Conservation (phyloP, 1,140 invertebrate species). For the Dendrolimus punctatus region DNA sequence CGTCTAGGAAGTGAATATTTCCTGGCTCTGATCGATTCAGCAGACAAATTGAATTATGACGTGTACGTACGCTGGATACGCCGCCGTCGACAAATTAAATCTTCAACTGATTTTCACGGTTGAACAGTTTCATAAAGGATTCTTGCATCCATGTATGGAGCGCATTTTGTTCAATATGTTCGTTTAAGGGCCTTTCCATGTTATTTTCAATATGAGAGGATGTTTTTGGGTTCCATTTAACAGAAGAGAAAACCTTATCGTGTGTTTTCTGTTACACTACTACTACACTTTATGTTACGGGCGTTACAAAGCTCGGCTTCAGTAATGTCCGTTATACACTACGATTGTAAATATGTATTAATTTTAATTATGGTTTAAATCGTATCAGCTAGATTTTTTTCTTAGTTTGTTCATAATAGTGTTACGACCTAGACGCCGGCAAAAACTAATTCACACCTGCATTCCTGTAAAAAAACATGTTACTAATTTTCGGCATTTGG, state of each 20-base stretch:
- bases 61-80: slow-evolving; percentile 8
- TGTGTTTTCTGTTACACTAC: background rate
- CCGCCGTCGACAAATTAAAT: slow-evolving; percentile 27
- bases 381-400: too few species aligned
- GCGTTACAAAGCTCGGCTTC: too few species aligned
- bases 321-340: too few species aligned
- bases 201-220: background rate
- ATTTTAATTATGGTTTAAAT: too few species aligned
- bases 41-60: slow-evolving; percentile 31
- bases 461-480: too few species aligned
- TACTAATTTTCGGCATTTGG: too few species aligned
- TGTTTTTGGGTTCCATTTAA: background rate
- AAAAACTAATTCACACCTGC: too few species aligned
- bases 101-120: slow-evolving; percentile 29
- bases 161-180: background rate
- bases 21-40: slow-evolving; percentile 29
- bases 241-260: background rate
- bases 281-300: too few species aligned
- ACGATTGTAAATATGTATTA: too few species aligned
- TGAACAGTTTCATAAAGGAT: slow-evolving; percentile 24
- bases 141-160: slow-evolving; percentile 4
- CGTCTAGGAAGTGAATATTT: slow-evolving; percentile 28
- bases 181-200: background rate
- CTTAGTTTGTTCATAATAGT: too few species aligned
- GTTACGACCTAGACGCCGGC: too few species aligned